Evolutionary conservation across 2,888 invertebrate species (phyloP), one percentile per base, ranked within the genome.

Genomic region (Acronicta psi): DNA sequence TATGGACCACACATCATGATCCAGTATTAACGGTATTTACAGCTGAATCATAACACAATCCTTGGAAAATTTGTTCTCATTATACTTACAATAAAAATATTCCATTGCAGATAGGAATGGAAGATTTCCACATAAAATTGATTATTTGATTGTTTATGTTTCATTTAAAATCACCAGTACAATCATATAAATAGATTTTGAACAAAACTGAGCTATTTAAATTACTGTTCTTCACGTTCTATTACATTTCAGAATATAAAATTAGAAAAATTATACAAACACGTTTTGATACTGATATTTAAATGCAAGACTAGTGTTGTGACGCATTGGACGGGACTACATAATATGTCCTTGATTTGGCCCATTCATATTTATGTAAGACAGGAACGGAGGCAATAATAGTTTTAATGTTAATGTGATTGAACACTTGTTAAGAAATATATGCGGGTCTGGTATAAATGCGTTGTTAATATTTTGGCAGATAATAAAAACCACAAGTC

Each of bases 311-410:
- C 71, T 69, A 77, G 58, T 66, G 69, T 63, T 63, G 69, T 83
- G 81, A 83, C 81, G 84, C 82, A 82, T 46, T 46, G 31, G 23
- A 52, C 71, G 69, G 64, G 75, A 72, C 79, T 80, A 73, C 76
- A 72, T 80, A 76, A 81, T 71, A 76, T 85, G 87, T 83, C 88
- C 87, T 89, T 88, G 87, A 74, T 75, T 71, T 55, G 54, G 62
- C 55, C 66, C 78, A 82, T 88, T 84, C 82, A 86, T 88, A 88
- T 87, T 79, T 81, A 88, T 86, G 77, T 47, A 73, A 77, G 80
- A 72, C 77, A 79, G 80, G 74, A 80, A 70, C 53, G 68, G 44
- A 47, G 34, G 41, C 56, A 60, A 69, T 54, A 62, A 55, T 72
- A 51, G 25, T 36, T 60, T 50, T 56, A 50, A 56, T 66, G 55